These are phyloP conservation scores for roundworm (Caenorhabditis elegans) DNA, from an alignment of 1,140 invertebrate genomes.

Conservation along the genomic window DNA sequence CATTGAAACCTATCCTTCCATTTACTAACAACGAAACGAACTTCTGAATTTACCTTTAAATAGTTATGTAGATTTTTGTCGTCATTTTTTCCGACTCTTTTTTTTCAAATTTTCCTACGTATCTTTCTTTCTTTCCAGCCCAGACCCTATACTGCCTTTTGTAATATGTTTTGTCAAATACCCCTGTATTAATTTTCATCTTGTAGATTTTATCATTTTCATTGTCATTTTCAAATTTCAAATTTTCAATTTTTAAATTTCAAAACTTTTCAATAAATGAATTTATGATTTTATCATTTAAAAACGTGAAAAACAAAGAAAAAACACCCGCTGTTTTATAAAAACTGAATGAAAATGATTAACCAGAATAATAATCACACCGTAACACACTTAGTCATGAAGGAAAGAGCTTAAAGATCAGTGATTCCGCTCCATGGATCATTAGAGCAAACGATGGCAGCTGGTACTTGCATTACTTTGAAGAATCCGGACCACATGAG, in stretches of 20 bases:
- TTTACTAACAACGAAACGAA: conserved; percentile 1
- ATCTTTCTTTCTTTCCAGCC: neutral
- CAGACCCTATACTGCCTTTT: conserved; percentile 18
- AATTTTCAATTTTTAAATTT: neutral
- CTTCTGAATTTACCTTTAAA: neutral
- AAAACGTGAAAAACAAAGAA: too few species aligned
- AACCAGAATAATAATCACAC: conserved; percentile 4
- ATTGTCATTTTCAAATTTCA: neutral
- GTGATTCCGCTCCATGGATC: conserved; percentile 43
- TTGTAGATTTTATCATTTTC: neutral
- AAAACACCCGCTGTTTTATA: conserved; percentile 10
- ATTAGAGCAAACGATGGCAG: conserved; percentile 12
- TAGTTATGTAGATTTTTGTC: neutral
- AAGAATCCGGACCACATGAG: conserved; percentile 40
- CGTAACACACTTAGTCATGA: neutral
- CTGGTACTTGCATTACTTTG: conserved; percentile 31
- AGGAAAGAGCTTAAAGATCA: neutral
- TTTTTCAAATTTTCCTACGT: neutral
- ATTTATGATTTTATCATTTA: conserved; percentile 8
- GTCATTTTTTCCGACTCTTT: neutral
- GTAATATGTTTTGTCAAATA: neutral
- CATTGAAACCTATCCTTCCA: conserved; percentile 30
- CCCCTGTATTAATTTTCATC: too few species aligned
- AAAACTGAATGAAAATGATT: neutral
- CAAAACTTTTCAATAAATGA: neutral